Evolutionary conservation across 2,113 vertebrate genomes (phyloP).

Genomic region (Bubo scandiacus): DNA sequence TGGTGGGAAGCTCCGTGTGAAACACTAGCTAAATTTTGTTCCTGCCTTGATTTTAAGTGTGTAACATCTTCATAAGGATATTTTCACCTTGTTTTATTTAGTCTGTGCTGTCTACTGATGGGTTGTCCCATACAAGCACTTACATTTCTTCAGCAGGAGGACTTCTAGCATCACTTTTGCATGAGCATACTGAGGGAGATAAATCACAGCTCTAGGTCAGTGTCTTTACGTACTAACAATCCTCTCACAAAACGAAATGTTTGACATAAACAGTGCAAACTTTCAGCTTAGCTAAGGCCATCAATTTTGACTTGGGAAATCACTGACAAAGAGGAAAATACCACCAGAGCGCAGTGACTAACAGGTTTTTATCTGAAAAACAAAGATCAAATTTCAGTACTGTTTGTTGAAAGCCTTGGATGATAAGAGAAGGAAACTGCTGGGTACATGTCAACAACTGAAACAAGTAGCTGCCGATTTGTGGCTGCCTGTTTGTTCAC

Average conservation of each 20-base stretch:
- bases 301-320: background rate
- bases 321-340: background rate
- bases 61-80: background rate
- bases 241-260: background rate
- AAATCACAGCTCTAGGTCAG: background rate
- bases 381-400: background rate
- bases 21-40: background rate
- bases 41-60: background rate
- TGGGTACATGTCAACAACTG: background rate
- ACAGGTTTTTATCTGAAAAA: constrained; percentile 23
- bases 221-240: background rate
- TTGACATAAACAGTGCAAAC: background rate
- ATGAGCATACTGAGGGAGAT: background rate
- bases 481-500: background rate
- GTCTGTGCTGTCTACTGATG: background rate
- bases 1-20: background rate
- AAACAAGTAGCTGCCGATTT: background rate
- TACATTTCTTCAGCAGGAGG: background rate
- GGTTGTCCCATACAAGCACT: background rate
- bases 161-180: background rate
- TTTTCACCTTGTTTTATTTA: background rate
- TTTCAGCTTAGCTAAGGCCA: background rate
- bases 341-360: background rate
- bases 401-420: background rate
- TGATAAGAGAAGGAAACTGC: background rate